Conservation (phyloP, 2,113 vertebrate species). For the Sapayoa aenigma region DNA sequence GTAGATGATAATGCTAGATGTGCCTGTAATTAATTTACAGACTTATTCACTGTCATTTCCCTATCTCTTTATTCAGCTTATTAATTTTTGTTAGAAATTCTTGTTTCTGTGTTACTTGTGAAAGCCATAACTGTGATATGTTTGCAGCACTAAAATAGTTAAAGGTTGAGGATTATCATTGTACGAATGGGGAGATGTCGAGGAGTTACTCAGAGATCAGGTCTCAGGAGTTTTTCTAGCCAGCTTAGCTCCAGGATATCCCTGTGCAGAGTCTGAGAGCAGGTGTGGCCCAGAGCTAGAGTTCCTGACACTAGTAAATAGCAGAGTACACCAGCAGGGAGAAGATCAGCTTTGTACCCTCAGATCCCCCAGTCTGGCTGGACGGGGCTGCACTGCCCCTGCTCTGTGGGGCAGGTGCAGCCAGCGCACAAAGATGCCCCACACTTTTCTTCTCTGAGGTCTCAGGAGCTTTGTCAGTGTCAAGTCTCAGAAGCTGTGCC, state of each 20-base stretch:
- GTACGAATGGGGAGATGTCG: not conserved
- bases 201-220: not conserved
- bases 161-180: not conserved
- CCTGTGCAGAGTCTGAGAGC: not conserved
- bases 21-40: not conserved
- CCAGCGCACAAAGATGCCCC: not conserved
- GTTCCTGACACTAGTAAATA: not conserved
- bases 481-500: not conserved
- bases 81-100: not conserved
- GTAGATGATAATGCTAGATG: not conserved
- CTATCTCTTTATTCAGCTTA: constrained; percentile 9
- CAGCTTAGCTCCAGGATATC: not conserved
- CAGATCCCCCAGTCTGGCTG: constrained; percentile 13
- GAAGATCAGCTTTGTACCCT: constrained; percentile 38
- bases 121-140: not conserved
- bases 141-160: not conserved
- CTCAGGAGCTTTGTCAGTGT: not conserved
- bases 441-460: not conserved
- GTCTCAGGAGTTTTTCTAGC: not conserved
- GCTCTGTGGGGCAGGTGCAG: not conserved
- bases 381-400: not conserved
- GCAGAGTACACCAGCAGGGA: not conserved
- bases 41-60: constrained; percentile 3
- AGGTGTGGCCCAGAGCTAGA: not conserved
- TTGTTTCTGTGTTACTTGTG: constrained; percentile 11